Evolutionary conservation across 2,113 vertebrate genomes (phyloP).

Genomic region (Oreamnos americanus): DNA sequence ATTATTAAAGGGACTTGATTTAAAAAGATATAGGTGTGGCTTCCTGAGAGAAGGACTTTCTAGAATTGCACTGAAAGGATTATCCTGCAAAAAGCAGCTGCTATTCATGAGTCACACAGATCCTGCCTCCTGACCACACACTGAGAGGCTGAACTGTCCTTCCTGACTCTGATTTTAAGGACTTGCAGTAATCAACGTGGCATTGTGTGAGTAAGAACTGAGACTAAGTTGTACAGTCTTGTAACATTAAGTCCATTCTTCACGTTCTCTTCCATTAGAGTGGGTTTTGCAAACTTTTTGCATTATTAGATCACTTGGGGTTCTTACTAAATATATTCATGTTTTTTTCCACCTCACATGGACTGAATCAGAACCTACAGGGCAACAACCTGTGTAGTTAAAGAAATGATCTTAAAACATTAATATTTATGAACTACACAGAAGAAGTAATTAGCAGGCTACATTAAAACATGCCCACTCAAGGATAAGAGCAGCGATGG

Average conservation of each 20-base stretch:
- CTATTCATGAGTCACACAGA: neutral
- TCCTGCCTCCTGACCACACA: neutral
- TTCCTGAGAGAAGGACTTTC: slow-evolving; percentile 42
- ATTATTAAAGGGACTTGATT: slow-evolving; percentile 5
- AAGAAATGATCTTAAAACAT: neutral
- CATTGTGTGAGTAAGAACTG: neutral
- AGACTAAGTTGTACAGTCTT: neutral
- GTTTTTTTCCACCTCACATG: neutral
- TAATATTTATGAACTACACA: neutral
- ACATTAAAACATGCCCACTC: neutral
- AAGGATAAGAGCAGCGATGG: neutral
- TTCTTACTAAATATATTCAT: neutral
- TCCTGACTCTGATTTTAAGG: neutral
- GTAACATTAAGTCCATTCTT: neutral
- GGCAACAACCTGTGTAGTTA: neutral
- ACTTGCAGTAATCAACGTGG: neutral
- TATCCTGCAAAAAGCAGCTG: neutral
- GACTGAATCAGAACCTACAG: neutral
- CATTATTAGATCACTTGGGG: neutral
- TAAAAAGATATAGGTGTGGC: neutral
- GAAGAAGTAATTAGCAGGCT: neutral
- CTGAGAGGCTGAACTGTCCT: neutral
- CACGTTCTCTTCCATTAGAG: neutral
- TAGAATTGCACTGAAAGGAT: neutral
- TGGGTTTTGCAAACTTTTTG: neutral